Percentiles rank a stretch among this genome's conserved stretches.
Conservation (phyloP, 35 echinoderm and acorn worm genomes). For the Stichopus chloronotus region DNA sequence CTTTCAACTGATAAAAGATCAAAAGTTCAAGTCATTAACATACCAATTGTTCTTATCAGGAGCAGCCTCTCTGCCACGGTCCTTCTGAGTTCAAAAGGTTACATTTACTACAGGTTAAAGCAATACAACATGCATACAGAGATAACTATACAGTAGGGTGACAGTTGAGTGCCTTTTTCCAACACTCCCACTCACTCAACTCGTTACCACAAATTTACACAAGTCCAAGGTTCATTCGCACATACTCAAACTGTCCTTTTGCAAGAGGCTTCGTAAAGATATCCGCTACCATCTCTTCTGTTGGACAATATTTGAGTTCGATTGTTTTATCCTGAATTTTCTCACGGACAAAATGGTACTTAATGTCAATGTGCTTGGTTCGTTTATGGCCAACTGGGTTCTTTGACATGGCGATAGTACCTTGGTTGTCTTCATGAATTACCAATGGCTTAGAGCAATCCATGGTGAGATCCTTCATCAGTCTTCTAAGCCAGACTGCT, state of each 20-base stretch:
- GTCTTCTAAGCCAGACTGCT: slow-evolving; percentile 16
- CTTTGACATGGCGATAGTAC: slow-evolving; percentile 39
- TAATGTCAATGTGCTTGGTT: slow-evolving; percentile 52
- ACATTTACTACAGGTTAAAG: too few relatives aligned
- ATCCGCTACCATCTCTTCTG: slow-evolving; percentile 46
- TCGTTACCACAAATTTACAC: background rate
- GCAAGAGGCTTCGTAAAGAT: slow-evolving; percentile 15
- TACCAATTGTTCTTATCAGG: too few relatives aligned
- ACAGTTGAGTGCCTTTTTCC: too few relatives aligned
- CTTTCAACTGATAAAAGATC: too few relatives aligned
- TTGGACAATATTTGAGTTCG: slow-evolving; percentile 37
- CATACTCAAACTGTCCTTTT: background rate
- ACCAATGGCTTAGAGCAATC: background rate
- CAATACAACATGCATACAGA: too few relatives aligned
- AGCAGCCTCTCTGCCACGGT: too few relatives aligned
- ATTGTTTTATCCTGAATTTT: background rate
- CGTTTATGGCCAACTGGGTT: slow-evolving; percentile 13
- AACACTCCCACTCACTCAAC: too few relatives aligned
- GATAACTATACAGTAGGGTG: too few relatives aligned
- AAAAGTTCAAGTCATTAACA: too few relatives aligned
- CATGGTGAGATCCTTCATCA: background rate
- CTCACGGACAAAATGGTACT: slow-evolving; percentile 33
- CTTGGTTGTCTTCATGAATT: slow-evolving; percentile 38
- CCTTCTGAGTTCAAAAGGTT: too few relatives aligned
- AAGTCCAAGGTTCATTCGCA: background rate